These are phyloP conservation scores for Aleadryas rufinucha DNA, from an alignment of 2,113 vertebrate species.

Conservation along the genomic window DNA sequence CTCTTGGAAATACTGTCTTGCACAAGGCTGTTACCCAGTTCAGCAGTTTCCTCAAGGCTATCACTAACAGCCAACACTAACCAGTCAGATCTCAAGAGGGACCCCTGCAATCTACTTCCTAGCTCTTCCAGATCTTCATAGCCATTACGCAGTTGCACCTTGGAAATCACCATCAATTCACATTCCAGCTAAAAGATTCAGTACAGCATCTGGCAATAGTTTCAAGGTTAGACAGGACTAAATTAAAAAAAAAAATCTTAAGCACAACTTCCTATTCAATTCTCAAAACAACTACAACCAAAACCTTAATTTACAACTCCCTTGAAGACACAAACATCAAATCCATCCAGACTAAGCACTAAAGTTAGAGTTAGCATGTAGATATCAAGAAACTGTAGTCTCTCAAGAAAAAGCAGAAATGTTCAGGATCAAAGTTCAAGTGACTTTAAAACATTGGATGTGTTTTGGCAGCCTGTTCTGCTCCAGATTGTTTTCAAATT, in stretches of 20 bases:
- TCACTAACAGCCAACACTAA: neutral
- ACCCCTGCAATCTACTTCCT: neutral
- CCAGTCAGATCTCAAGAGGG: neutral
- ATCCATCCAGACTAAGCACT: neutral
- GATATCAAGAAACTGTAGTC: neutral
- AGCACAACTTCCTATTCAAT: neutral
- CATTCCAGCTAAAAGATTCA: neutral
- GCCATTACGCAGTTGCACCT: neutral
- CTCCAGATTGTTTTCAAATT: neutral
- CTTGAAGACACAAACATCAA: neutral
- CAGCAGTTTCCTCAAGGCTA: neutral
- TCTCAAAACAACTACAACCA: neutral
- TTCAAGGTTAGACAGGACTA: neutral
- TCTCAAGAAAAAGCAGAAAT: neutral
- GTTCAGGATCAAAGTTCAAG: neutral
- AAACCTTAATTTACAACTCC: neutral
- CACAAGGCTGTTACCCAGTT: neutral
- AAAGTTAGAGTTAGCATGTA: neutral
- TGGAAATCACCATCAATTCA: neutral
- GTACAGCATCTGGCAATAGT: neutral
- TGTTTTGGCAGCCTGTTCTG: neutral
- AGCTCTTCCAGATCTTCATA: neutral
- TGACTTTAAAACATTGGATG: neutral
- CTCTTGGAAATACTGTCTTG: neutral
- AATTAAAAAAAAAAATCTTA: neutral